Conservation (phyloP, 2,797 vertebrate genomes). For the Tragelaphus oryx region DNA sequence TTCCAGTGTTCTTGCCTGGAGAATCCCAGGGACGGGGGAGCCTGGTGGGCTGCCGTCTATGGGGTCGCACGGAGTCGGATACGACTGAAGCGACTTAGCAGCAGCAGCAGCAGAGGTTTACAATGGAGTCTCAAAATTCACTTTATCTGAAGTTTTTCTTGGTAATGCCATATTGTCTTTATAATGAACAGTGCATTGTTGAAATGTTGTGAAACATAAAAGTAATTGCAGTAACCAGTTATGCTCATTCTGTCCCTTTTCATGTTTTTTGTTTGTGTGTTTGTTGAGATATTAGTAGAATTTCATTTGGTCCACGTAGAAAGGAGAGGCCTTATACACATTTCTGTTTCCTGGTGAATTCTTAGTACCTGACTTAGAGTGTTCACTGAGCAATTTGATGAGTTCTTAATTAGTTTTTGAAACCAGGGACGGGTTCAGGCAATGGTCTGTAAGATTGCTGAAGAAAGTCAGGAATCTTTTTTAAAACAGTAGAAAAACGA, state of each 20-base stretch:
- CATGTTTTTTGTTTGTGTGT: not conserved
- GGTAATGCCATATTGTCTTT: not conserved
- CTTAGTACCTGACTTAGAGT: not conserved
- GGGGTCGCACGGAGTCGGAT: too few relatives aligned
- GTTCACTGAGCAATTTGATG: not conserved
- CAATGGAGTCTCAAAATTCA: not conserved
- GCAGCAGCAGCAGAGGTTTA: not conserved
- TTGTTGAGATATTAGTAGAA: conserved; percentile 29
- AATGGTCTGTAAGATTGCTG: conserved; percentile 33
- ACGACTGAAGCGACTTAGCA: too few relatives aligned
- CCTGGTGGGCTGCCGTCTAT: too few relatives aligned
- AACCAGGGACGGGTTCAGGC: conserved; percentile 9
- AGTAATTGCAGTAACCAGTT: not conserved
- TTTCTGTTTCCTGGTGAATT: not conserved
- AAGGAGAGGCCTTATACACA: not conserved
- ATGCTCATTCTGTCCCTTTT: not conserved
- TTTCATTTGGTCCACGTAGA: not conserved
- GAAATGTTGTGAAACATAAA: conserved; percentile 31
- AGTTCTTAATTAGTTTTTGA: conserved; percentile 37
- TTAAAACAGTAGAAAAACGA: conserved; percentile 35
- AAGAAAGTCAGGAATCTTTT: conserved; percentile 55
- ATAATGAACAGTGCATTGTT: not conserved
- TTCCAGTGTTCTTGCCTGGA: too few relatives aligned
- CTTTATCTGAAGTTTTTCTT: not conserved
- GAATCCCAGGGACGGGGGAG: too few relatives aligned